Evolutionary conservation across 35 echinoderm and acorn worm genomes (phyloP), one percentile per base, ranked within the genome.

Genomic region (Apostichopus japonicus): DNA sequence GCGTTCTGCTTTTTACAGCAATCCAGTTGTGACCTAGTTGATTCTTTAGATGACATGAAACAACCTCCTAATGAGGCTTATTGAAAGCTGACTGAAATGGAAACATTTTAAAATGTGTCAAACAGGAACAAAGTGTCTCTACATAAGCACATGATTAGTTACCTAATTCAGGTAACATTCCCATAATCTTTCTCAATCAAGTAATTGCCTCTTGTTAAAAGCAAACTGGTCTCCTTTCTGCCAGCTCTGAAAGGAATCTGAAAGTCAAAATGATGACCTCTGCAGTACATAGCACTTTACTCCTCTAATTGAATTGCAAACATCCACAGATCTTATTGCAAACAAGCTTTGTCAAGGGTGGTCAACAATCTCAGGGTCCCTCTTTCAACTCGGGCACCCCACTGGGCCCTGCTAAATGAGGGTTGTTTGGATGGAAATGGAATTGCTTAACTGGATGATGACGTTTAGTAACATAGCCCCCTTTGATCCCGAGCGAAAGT

Each of bases 301-400:
- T 57, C 56, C 17, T 11, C 6, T 89, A 89, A 89, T 89, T 89
- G 86, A 89, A 89, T 89, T 89, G 86, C 53, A 89, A 72, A 72
- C 63, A 72, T 89, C 86, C 67, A 73, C 86, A 53, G 56, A 73
- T 14, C 44, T 54, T 14, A 54, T 89, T 89, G 61, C 51, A 72
- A 89, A 72, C 59, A 89, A 72, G 86, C 56, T 72, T 13, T 89
- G 86, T 72, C 86, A 89, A 51, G 61, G 86, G 86, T 89, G 86
- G 86, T 89, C 86, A 89, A 89, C 61, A 14, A 63, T 44, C 86
- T 89, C 62, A 17, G 51, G 86, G 59, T 89, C 63, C 86, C 51
- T 23, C 53, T 89, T 73, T 63, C 14, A 89, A 15, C 71, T 14
- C 8, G 62, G 23, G 33, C 17, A 27, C 63, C 86, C 86, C n/a